Percentiles rank a stretch among this genome's conserved stretches.
Conservation (phyloP, 2,797 vertebrate species). For the Sternotherus odoratus region DNA sequence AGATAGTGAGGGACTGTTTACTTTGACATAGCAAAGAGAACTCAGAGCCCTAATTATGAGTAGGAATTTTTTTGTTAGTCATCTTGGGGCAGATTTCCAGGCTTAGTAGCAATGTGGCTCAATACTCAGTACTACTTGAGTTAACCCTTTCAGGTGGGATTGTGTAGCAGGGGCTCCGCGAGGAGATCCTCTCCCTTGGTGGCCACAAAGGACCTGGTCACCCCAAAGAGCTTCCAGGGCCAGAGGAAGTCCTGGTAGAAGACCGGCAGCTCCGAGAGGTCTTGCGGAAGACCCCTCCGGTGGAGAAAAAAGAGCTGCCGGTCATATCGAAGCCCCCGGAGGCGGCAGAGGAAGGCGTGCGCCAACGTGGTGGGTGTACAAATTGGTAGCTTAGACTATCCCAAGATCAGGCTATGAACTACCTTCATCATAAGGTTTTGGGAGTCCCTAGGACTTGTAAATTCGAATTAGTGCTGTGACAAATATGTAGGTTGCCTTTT, state of each 20-base stretch:
- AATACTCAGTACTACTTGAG: neutral
- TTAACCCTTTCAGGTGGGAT: constrained; percentile 32
- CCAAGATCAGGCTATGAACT: neutral
- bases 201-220: too few relatives aligned
- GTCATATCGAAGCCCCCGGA: too few relatives aligned
- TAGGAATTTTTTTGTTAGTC: neutral
- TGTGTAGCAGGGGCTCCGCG: too few relatives aligned
- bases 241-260: too few relatives aligned
- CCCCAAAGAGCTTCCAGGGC: too few relatives aligned
- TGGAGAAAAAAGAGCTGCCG: too few relatives aligned
- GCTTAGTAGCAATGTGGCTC: neutral
- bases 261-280: too few relatives aligned
- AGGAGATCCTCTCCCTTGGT: too few relatives aligned
- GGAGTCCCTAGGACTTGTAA: neutral
- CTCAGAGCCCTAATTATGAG: neutral
- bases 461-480: neutral
- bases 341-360: too few relatives aligned
- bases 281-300: too few relatives aligned
- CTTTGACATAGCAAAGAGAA: neutral
- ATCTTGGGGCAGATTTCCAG: constrained; percentile 1
- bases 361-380: too few relatives aligned
- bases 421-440: neutral
- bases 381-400: neutral
- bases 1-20: neutral
- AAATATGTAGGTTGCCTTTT: neutral